Base-by-base conservation (phyloP, 1,140 invertebrate species). In the Xylocopa sonorina region DNA sequence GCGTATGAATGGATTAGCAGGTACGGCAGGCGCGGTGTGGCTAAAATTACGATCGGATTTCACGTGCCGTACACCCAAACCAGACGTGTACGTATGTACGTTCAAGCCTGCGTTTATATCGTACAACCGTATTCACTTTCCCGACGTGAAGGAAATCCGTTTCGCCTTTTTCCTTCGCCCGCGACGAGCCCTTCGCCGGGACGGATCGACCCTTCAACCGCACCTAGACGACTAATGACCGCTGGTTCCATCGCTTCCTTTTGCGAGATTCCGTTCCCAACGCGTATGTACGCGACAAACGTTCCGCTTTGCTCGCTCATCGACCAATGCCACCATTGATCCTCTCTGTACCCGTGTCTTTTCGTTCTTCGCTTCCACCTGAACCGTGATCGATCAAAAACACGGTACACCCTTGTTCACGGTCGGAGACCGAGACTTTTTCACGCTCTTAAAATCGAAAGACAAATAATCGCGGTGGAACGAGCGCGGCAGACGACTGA, bases 31-130 rank as follows among this genome's bases (percentile, higher is more conserved):
- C 71, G 80, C 84, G 82, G 83, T 91, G 87, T 76, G 87, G 88
- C 88, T 90, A 80, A 91, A 91, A 91, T 91, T 91, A 91, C 89
- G 90, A 91, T 90, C 89, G 90, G 90, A 91, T 91, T 91, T 90
- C 86, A 86, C 85, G 87, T 89, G 87, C 85, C 87, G 81, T 85
- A 83, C 72, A 76, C 81, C 78, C 80, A 80, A 41, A 62, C 68
- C 78, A 74, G 78, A 78, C 82, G 71, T 81, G 58, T 78, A 81
- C 74, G 84, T 84, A 80, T 72, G 80, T 60, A 87, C 80, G 79
- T 76, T 57, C 74, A 38, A 68, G 53, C 43, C 29, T 50, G 75
- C 53, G 75, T 77, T 41, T 38, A 68, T 50, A 78, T 53, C 51
- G 62, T 78, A 69, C 29, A 34, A 27, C 51, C 18, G 38, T 71